A percentile compares a stretch with the other conserved stretches of the same genome.
Conservation (phyloP, 2,888 invertebrate genomes). For the Vesta saturnalis region DNA sequence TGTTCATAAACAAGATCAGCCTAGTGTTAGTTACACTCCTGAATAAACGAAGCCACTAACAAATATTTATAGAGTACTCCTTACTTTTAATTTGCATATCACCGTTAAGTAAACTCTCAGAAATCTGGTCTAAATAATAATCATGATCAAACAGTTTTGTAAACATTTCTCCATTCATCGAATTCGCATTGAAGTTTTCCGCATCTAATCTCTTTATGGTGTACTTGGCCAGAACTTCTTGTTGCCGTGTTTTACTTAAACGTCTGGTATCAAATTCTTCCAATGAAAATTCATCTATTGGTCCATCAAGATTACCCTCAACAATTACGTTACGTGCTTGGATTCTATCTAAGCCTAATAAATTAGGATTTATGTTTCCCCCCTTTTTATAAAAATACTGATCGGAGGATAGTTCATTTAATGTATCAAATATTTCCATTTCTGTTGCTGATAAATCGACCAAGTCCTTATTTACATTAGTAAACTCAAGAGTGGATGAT, state of each 20-base stretch:
- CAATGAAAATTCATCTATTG: conserved; percentile 56
- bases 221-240: conserved; percentile 55
- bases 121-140: conserved; percentile 50
- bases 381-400: conserved; percentile 49
- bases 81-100: conserved; percentile 59
- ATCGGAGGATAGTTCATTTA: conserved; percentile 58
- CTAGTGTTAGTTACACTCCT: no score
- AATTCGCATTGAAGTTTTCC: conserved; percentile 43
- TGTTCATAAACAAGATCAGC: no score
- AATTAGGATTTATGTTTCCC: conserved; percentile 32
- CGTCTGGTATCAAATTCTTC: conserved; percentile 51
- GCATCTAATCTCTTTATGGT: conserved; percentile 54
- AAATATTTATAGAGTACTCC: no score
- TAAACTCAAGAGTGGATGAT: conserved; percentile 59
- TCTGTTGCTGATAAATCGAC: conserved; percentile 49
- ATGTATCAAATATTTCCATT: conserved; percentile 54
- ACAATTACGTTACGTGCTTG: conserved; percentile 53
- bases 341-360: conserved; percentile 51
- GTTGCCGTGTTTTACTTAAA: conserved; percentile 55
- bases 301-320: conserved; percentile 57
- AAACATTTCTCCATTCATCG: conserved; percentile 58
- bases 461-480: conserved; percentile 43
- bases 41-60: no score
- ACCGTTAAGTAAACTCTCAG: conserved; percentile 57
- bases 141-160: conserved; percentile 51